Base-by-base conservation (phyloP, 2,797 vertebrate genomes). In the Melanotaenia boesemani region DNA sequence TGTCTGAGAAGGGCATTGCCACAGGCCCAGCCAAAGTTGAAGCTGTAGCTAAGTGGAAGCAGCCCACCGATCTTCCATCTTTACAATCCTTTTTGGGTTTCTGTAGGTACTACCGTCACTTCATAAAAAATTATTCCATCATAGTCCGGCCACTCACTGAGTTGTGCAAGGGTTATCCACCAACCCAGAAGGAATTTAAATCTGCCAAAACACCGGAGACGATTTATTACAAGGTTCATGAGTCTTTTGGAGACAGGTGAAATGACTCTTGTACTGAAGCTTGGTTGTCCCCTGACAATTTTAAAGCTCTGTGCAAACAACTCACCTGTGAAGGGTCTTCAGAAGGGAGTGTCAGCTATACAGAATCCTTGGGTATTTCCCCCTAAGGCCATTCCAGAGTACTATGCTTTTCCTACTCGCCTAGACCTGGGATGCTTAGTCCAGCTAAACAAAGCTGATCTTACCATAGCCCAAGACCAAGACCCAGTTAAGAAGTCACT, bases 161-260 rank as follows among this genome's bases (percentile, higher is more conserved):
- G 3, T 12, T 52, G 2, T 52, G 50, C 50, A 52, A 52, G 18
- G n/a, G 50, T 0, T 52, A 52, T 4, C 50, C 50, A 1, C n/a
- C 50, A n/a, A 52, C n/a, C 50, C 50, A 22, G 18, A 12, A 24
- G 3, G 52, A 52, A 22, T 1, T 3, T 0, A 22, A 52, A 20
- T 24, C n/a, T 2, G 2, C 8, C 1, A 22, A 11, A 22, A 0
- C 2, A 0, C 20, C n/a, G 0, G 50, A 11, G 1, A 52, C 52
- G 18, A 3, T 1, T 11, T 52, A 52, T 11, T n/a, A 52, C 6
- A 52, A n/a, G 2, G 20, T 52, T 1, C 6, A 22, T 9, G 48
- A 52, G 10, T 8, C n/a, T n/a, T n/a, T n/a, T n/a, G n/a, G n/a
- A n/a, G n/a, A n/a, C n/a, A n/a, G n/a, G n/a, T n/a, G n/a, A n/a